Conservation (phyloP, 2,797 vertebrate genomes). For the Heliangelus exortis region DNA sequence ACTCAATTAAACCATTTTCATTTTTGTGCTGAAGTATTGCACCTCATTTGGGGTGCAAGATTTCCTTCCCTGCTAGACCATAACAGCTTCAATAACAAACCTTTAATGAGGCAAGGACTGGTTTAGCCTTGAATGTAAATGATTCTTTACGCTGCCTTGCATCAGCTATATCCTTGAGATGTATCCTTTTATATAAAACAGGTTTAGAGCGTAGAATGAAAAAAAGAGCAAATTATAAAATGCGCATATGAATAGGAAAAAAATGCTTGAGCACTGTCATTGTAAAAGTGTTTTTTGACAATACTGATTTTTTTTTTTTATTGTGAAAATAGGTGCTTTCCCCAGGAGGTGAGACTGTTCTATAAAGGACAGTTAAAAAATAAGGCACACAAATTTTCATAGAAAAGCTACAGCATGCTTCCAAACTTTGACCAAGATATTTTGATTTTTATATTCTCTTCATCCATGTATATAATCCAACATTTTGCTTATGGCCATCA, state of each 20-base stretch:
- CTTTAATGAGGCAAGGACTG: background rate
- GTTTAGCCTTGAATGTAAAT: background rate
- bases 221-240: background rate
- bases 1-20: background rate
- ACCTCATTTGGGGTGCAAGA: background rate
- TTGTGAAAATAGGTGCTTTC: background rate
- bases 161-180: background rate
- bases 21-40: background rate
- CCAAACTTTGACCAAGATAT: background rate
- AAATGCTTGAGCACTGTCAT: background rate
- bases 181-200: background rate
- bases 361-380: background rate
- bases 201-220: background rate
- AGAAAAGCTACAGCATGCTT: background rate
- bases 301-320: background rate
- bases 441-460: background rate
- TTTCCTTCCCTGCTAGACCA: background rate
- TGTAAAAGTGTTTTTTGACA: background rate
- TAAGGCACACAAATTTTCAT: background rate
- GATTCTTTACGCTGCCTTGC: background rate
- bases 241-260: background rate
- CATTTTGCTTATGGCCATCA: background rate
- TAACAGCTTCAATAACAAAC: background rate
- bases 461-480: background rate
- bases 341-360: background rate